These are phyloP conservation scores for Elanus axillaris DNA, from an alignment of 2,113 vertebrate genomes.

Conservation along the genomic window DNA sequence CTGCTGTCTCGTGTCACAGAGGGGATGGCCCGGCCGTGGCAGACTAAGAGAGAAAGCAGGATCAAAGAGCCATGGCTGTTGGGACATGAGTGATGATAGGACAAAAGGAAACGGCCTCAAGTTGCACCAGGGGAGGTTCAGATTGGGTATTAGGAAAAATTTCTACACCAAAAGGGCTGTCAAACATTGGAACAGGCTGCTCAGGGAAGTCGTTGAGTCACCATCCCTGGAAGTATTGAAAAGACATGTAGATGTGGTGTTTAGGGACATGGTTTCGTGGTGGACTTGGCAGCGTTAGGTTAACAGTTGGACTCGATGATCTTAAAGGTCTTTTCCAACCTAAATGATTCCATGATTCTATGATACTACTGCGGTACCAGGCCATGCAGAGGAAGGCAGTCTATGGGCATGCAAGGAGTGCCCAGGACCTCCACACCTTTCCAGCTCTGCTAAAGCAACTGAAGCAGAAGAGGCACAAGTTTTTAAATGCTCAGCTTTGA, in stretches of 20 bases:
- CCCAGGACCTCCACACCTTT: not conserved
- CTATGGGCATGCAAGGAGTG: not conserved
- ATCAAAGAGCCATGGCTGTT: not conserved
- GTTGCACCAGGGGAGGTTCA: not conserved
- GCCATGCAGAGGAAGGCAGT: not conserved
- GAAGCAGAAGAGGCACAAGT: not conserved
- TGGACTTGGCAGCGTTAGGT: not conserved
- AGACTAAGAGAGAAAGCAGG: not conserved
- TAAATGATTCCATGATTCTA: not conserved
- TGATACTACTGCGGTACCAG: rapidly evolving
- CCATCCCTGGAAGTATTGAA: not conserved
- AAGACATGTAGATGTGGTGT: rapidly evolving
- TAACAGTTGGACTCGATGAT: rapidly evolving
- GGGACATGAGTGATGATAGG: not conserved
- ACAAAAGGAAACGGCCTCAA: rapidly evolving
- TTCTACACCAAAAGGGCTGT: not conserved
- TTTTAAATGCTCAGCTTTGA: not conserved
- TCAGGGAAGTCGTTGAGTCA: not conserved
- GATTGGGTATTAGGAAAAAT: not conserved
- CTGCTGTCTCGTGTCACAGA: not conserved
- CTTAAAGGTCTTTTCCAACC: not conserved
- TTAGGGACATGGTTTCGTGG: not conserved
- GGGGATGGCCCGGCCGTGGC: not conserved
- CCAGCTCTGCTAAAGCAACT: slow-evolving; percentile 8
- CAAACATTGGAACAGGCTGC: not conserved